Percentiles rank a stretch among this genome's conserved stretches.
phyloP scores from a whole-genome alignment of 2,113 vertebrate species.

The Tupaia tana region DNA sequence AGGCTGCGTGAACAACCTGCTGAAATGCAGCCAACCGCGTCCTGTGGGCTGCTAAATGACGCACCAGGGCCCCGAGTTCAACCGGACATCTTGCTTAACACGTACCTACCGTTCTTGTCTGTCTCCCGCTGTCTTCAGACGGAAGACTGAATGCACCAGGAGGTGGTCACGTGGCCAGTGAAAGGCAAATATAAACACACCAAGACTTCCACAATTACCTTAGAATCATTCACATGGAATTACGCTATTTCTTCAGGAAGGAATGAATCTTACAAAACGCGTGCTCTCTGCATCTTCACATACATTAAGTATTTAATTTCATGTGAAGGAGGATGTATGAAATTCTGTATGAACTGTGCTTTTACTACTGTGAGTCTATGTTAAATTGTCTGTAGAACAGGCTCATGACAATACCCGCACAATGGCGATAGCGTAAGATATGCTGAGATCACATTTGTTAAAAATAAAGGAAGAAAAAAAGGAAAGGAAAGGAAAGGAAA shows the following conservation, averaged over 20 bases:
- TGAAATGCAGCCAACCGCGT: too few species aligned
- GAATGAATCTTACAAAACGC: neutral
- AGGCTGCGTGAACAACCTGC: too few species aligned
- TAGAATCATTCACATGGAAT: neutral
- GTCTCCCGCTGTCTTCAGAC: neutral
- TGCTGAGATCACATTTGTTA: neutral
- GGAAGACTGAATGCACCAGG: neutral
- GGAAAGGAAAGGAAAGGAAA: too few species aligned
- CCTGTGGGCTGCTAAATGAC: neutral
- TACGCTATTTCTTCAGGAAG: neutral
- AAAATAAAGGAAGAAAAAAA: neutral
- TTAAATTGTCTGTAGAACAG: neutral
- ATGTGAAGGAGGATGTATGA: neutral
- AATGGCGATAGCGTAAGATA: too few species aligned
- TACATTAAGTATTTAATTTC: neutral
- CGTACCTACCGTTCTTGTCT: fast-evolving
- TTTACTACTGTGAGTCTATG: neutral
- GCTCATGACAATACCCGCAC: fast-evolving
- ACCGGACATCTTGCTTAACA: fast-evolving
- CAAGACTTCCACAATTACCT: too few species aligned
- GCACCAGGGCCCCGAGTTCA: fast-evolving
- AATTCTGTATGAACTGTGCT: neutral
- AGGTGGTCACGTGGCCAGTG: too few species aligned
- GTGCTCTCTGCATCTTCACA: neutral
- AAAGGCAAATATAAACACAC: too few species aligned